A percentile compares a stretch with the other conserved stretches of the same genome.
phyloP scores from a whole-genome alignment of 2,888 invertebrate species.

The Andricus quercusramuli region DNA sequence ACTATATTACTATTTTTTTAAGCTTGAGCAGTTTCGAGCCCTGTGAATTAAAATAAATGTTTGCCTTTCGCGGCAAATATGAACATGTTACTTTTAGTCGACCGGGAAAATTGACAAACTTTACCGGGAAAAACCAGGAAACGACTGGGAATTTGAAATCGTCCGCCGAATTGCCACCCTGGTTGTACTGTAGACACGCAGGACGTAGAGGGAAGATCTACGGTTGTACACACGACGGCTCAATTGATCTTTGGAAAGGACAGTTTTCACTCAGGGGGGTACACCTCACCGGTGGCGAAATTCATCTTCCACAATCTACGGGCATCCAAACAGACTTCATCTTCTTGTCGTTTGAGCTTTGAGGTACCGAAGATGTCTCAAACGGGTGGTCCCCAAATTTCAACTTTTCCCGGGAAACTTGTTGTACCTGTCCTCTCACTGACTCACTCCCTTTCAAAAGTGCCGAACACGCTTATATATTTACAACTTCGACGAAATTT shows the following conservation, averaged over 20 bases:
- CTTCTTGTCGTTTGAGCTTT: conserved; percentile 19
- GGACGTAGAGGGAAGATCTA: too few species aligned
- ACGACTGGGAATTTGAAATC: too few species aligned
- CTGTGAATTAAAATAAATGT: too few species aligned
- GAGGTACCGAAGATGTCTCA: conserved; percentile 10
- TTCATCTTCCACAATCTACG: conserved; percentile 15
- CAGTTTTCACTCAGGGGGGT: conserved; percentile 10
- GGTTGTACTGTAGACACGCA: too few species aligned
- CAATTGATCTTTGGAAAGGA: conserved; percentile 34
- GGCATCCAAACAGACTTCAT: conserved; percentile 27
- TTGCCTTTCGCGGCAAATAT: too few species aligned
- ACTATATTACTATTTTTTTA: too few species aligned
- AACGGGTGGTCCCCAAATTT: conserved; percentile 23
- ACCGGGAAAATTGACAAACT: too few species aligned
- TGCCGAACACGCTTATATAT: conserved; percentile 18
- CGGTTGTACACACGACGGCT: not conserved
- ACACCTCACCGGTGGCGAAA: conserved; percentile 10
- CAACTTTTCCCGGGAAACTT: conserved; percentile 36
- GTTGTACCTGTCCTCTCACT: conserved; percentile 21
- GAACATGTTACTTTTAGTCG: too few species aligned
- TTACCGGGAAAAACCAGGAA: too few species aligned
- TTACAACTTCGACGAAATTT: conserved; percentile 37
- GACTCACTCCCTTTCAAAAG: conserved; percentile 27
- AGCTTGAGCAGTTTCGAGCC: accelerated
- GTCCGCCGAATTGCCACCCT: too few species aligned